Conservation (phyloP, 2,113 vertebrate genomes). For the Recurvirostra avosetta region DNA sequence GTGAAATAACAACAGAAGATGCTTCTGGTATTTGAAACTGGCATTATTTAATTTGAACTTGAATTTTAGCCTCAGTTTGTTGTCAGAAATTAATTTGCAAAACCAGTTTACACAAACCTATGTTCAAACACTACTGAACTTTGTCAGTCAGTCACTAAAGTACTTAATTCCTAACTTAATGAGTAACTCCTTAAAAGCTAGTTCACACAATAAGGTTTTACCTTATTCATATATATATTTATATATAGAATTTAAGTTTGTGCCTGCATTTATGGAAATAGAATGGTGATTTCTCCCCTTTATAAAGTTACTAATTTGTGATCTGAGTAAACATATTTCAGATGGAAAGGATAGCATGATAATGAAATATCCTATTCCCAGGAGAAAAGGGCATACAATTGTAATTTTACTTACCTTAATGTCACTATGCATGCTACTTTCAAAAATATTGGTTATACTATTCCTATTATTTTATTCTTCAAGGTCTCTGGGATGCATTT, state of each 20-base stretch:
- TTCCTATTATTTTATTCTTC: conserved; percentile 10
- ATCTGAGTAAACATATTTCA: background rate
- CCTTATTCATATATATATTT: background rate
- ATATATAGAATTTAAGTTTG: background rate
- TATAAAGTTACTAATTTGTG: background rate
- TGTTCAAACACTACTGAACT: background rate
- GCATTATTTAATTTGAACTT: background rate
- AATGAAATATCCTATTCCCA: background rate
- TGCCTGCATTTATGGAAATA: background rate
- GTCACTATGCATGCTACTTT: background rate
- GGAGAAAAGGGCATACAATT: background rate
- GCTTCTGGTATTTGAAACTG: background rate
- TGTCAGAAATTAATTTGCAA: background rate
- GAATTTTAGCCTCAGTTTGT: background rate
- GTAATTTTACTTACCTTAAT: background rate
- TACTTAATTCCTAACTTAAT: background rate
- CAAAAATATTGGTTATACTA: background rate
- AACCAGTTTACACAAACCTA: background rate
- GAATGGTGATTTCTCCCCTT: background rate
- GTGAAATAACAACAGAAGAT: background rate
- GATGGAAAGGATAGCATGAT: background rate
- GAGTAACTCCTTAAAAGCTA: background rate
- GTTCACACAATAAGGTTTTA: background rate
- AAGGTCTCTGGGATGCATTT: conserved; percentile 86
- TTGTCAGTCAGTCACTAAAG: background rate